Evolutionary conservation across 1,140 invertebrate species (phyloP).

Genomic region (Camponotus floridanus): DNA sequence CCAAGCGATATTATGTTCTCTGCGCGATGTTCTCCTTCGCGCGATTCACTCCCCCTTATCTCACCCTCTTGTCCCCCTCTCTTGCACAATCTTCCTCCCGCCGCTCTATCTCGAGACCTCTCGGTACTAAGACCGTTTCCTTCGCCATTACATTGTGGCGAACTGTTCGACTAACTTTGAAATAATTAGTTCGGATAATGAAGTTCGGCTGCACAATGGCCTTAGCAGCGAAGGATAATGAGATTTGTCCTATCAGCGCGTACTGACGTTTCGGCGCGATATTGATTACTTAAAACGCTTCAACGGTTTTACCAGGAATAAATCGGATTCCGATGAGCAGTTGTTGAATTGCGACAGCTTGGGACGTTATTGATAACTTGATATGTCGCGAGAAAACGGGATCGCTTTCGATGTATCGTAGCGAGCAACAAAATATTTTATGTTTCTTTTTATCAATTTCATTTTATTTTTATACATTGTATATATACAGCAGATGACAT

Average conservation of each 20-base stretch:
- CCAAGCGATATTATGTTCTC: slow-evolving; percentile 70
- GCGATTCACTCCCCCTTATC: slow-evolving; percentile 17
- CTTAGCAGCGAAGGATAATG: slow-evolving; percentile 77
- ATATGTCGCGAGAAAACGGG: not conserved
- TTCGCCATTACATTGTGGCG: slow-evolving; percentile 83
- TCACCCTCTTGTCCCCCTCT: slow-evolving; percentile 2
- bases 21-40: slow-evolving; percentile 46
- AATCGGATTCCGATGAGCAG: slow-evolving; percentile 58
- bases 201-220: slow-evolving; percentile 82
- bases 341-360: slow-evolving; percentile 37
- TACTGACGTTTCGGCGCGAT: slow-evolving; percentile 76
- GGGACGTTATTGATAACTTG: slow-evolving; percentile 10
- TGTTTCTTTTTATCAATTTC: slow-evolving; percentile 3
- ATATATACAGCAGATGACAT: not conserved
- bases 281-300: slow-evolving; percentile 77
- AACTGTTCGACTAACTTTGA: slow-evolving; percentile 84
- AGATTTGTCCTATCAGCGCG: slow-evolving; percentile 72
- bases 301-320: slow-evolving; percentile 61
- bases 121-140: slow-evolving; percentile 79
- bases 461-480: not conserved
- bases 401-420: not conserved
- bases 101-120: slow-evolving; percentile 59
- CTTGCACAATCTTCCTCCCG: slow-evolving; percentile 43
- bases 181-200: slow-evolving; percentile 86
- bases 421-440: not conserved